Evolutionary conservation across 2,888 invertebrate genomes (phyloP).

Genomic region (Trissolcus brochymenae): DNA sequence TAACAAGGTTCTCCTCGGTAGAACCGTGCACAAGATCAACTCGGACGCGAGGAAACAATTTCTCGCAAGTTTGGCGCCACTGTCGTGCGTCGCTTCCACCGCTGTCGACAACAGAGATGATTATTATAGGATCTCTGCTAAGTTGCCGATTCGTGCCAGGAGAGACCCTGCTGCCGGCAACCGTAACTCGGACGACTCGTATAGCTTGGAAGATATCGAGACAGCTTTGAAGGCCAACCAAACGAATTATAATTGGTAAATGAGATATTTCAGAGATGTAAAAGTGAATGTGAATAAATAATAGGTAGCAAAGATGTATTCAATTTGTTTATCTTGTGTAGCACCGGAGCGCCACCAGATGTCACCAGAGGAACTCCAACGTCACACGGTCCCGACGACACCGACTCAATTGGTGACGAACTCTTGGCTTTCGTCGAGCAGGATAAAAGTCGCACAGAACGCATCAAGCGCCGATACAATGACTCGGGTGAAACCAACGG

Average conservation of each 20-base stretch:
- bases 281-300: too few relatives aligned
- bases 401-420: constrained; percentile 81
- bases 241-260: constrained; percentile 70
- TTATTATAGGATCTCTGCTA: constrained; percentile 79
- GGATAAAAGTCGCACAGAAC: constrained; percentile 88
- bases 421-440: constrained; percentile 90
- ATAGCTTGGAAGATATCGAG: constrained; percentile 82
- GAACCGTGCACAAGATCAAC: constrained; percentile 73
- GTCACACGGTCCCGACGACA: constrained; percentile 67
- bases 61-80: constrained; percentile 86
- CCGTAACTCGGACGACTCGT: constrained; percentile 78
- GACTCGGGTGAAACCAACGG: constrained; percentile 54
- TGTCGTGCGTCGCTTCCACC: constrained; percentile 83
- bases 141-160: constrained; percentile 69
- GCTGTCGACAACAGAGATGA: constrained; percentile 80
- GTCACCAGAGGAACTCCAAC: constrained; percentile 87
- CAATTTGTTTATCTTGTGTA: background rate
- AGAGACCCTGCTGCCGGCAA: constrained; percentile 77
- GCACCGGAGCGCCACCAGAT: constrained; percentile 81
- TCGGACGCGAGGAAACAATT: constrained; percentile 86
- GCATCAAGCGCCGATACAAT: constrained; percentile 84
- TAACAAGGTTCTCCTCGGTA: constrained; percentile 55
- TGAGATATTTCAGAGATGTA: too few relatives aligned
- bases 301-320: background rate
- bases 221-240: constrained; percentile 79